Conservation (phyloP, 2,888 invertebrate species). For the Epinotia nisella region DNA sequence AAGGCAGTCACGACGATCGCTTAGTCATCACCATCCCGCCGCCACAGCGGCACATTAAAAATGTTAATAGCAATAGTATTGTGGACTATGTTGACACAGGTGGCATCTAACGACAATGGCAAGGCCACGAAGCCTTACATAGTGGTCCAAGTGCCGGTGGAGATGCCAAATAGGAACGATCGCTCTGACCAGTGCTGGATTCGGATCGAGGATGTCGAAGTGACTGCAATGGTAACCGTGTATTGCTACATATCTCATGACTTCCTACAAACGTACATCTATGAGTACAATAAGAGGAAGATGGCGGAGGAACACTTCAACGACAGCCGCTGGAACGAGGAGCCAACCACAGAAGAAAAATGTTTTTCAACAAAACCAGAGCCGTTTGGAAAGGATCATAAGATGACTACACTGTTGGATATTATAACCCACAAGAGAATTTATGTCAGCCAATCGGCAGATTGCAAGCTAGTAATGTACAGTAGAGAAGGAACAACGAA, state of each 20-base stretch:
- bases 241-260: constrained; percentile 69
- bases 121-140: constrained; percentile 59
- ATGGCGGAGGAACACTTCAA: constrained; percentile 73
- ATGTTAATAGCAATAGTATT: constrained; percentile 68
- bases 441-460: constrained; percentile 71
- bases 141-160: constrained; percentile 70
- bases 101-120: constrained; percentile 52
- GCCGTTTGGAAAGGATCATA: constrained; percentile 67
- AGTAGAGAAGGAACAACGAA: constrained; percentile 72
- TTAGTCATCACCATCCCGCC: constrained; percentile 78
- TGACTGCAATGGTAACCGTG: constrained; percentile 69
- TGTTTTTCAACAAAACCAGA: constrained; percentile 55
- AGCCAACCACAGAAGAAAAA: constrained; percentile 58
- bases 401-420: constrained; percentile 68
- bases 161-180: constrained; percentile 74
- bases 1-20: constrained; percentile 63
- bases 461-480: constrained; percentile 74
- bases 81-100: constrained; percentile 53
- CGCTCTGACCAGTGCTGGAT: constrained; percentile 77
- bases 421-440: constrained; percentile 67
- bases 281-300: constrained; percentile 73
- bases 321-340: constrained; percentile 73
- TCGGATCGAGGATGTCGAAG: constrained; percentile 72
- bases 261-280: constrained; percentile 69
- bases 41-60: constrained; percentile 73